Evolutionary conservation across 2,797 vertebrate species (phyloP), one percentile per base, ranked within the genome.

Genomic region (Lacerta viridis): DNA sequence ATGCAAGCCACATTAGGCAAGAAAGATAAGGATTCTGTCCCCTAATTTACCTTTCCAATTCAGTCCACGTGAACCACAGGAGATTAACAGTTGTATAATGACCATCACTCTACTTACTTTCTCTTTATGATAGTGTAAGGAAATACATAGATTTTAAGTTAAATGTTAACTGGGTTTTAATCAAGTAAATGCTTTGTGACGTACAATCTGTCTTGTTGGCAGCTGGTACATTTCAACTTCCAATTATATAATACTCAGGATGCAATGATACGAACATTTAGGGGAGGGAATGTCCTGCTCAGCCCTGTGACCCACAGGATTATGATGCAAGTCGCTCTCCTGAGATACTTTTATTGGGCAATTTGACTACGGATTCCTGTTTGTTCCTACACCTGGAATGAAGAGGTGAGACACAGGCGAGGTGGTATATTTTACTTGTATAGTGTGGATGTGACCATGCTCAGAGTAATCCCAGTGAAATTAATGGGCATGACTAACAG

Each of bases 91-190:
- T 83, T 83, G 78, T 69, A 86, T 29, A 13, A 71, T 36, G 43
- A 20, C n/a, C 27, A 29, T 17, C 33, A n/a, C n/a, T 55, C 29
- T 82, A 8, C 55, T 89, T 81, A 17, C 64, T 68, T 81, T 61
- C 64, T 82, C n/a, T 88, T 79, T 64, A 46, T 82, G 46, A 11
- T 15, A 18, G 0, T 0, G 0, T 77, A 81, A 93, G 59, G 90
- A 95, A 95, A 96, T 92, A 87, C 86, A 89, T 86, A 79, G 93
- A 96, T 93, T 94, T 94, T 95, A 75, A 29, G 87, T 90, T 92
- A 94, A 96, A 94, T 89, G 83, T 88, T 88, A 95, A 95, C 83
- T 93, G 86, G 61, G 18, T 92, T 94, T 92, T 94, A 90, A 95
- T 91, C 33, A 78, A 88, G 46, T 91, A 89, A 96, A 87, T 85